Conservation (phyloP, 2,888 invertebrate species). For the Acheta domesticus region DNA sequence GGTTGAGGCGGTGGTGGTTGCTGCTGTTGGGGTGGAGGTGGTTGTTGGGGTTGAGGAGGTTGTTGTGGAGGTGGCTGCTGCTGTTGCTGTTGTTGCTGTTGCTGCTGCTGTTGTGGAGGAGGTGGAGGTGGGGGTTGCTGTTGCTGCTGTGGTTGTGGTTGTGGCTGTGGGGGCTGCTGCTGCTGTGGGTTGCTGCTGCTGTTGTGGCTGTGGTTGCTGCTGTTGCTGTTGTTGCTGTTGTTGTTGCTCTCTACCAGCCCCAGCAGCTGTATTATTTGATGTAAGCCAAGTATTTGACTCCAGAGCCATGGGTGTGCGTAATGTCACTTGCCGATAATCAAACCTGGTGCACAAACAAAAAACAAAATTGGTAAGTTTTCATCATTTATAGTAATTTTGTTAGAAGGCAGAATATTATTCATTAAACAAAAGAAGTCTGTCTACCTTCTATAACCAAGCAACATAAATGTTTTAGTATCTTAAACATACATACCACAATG, state of each 20-base stretch:
- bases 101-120: constrained; percentile 25
- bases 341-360: constrained; percentile 30
- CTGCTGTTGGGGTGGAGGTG: constrained; percentile 42
- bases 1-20: constrained; percentile 43
- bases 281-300: constrained; percentile 37
- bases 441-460: neutral
- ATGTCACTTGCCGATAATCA: constrained; percentile 36
- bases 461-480: neutral
- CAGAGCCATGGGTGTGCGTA: constrained; percentile 36
- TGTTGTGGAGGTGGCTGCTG: neutral
- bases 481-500: neutral
- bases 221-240: constrained; percentile 24
- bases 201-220: too few relatives aligned
- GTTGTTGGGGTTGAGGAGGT: constrained; percentile 45
- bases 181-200: neutral
- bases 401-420: too few relatives aligned
- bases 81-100: constrained; percentile 25
- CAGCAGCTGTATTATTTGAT: constrained; percentile 28
- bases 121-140: constrained; percentile 18
- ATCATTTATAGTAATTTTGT: too few relatives aligned
- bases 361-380: neutral
- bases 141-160: constrained; percentile 21
- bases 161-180: constrained; percentile 24
- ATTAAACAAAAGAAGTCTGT: neutral
- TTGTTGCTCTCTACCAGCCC: constrained; percentile 12